phyloP scores from a whole-genome alignment of 1,140 invertebrate species.

The Papilio glaucus region DNA sequence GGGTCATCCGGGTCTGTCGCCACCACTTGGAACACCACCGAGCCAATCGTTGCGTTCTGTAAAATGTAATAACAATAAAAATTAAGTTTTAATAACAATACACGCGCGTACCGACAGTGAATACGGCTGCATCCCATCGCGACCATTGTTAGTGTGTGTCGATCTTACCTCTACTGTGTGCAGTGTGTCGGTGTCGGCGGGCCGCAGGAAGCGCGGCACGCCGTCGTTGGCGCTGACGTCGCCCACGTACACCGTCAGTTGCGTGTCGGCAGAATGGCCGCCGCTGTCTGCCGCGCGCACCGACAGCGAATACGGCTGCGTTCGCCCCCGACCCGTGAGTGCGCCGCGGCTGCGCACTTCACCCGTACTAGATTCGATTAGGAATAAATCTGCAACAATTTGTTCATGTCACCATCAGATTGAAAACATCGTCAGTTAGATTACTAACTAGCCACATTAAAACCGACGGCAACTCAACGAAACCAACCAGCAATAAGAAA shows the following conservation, averaged over 20 bases:
- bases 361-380: constrained; percentile 87
- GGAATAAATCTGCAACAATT: constrained; percentile 86
- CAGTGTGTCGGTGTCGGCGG: constrained; percentile 88
- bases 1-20: constrained; percentile 92
- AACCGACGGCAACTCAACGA: too few relatives aligned
- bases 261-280: constrained; percentile 86
- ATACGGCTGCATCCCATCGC: not conserved
- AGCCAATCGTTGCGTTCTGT: constrained; percentile 89
- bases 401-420: too few relatives aligned
- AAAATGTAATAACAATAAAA: not conserved
- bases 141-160: not conserved
- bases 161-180: constrained; percentile 86
- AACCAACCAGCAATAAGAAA: too few relatives aligned
- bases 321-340: constrained; percentile 90
- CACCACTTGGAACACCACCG: constrained; percentile 90
- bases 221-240: constrained; percentile 94
- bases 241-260: constrained; percentile 88
- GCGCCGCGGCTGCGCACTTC: constrained; percentile 86
- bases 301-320: constrained; percentile 88
- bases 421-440: too few relatives aligned
- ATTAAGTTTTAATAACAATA: too few relatives aligned
- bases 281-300: constrained; percentile 89
- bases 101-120: too few relatives aligned
- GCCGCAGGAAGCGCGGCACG: constrained; percentile 89
- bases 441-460: too few relatives aligned